Percentiles rank a stretch among this genome's conserved stretches.
phyloP scores from a whole-genome alignment of 2,888 invertebrate species.

The Serripes groenlandicus region DNA sequence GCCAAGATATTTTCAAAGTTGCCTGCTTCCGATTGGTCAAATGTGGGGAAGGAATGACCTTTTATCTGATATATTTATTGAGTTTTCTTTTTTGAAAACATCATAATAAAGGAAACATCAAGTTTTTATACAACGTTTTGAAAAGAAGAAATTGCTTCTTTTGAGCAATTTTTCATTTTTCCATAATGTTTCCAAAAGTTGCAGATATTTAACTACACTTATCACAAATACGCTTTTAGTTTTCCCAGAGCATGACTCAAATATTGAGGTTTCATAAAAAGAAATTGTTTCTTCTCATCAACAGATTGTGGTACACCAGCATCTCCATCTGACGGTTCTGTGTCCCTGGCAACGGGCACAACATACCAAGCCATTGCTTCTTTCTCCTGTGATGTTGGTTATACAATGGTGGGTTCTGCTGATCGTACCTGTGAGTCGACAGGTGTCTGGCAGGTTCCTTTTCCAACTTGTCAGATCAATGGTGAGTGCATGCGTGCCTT shows the following conservation, averaged over 20 bases:
- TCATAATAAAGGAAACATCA: too few relatives aligned
- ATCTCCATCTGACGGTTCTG: constrained; percentile 41
- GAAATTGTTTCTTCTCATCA: not conserved
- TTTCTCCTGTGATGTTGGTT: constrained; percentile 41
- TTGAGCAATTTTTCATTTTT: not conserved
- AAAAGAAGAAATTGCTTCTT: constrained; percentile 4
- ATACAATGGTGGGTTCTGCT: constrained; percentile 5
- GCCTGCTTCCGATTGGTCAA: too few relatives aligned
- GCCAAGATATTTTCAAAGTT: too few relatives aligned
- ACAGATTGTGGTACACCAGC: constrained; percentile 47
- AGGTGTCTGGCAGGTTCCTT: constrained; percentile 23
- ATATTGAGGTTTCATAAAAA: too few relatives aligned
- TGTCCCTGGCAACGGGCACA: constrained; percentile 22
- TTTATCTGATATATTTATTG: too few relatives aligned
- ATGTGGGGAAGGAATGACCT: too few relatives aligned
- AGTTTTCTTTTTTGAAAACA: too few relatives aligned
- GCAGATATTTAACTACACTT: too few relatives aligned
- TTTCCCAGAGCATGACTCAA: too few relatives aligned
- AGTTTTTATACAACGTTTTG: too few relatives aligned
- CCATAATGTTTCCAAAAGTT: not conserved
- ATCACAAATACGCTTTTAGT: too few relatives aligned
- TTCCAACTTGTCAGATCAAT: constrained; percentile 42
- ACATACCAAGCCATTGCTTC: constrained; percentile 17
- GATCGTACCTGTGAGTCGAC: constrained; percentile 22
- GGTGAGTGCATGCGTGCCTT: too few relatives aligned